These are phyloP conservation scores for Cynoglossus semilaevis DNA, from an alignment of 2,113 vertebrate genomes.

Conservation along the genomic window DNA sequence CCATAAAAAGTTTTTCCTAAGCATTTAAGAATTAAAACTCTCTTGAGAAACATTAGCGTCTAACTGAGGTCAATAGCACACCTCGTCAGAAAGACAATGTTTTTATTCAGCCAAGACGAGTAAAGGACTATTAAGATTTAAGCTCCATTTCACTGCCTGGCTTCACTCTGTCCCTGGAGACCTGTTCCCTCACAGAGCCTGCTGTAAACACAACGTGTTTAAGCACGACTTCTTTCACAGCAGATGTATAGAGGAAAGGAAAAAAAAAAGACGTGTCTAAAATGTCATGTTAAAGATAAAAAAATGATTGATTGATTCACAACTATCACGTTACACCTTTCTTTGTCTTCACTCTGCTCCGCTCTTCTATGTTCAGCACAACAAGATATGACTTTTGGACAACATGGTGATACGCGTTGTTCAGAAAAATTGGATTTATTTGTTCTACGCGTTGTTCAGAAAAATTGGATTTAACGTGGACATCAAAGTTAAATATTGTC, in stretches of 20 bases:
- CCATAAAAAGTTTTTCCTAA: background rate
- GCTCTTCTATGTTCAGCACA: too few relatives aligned
- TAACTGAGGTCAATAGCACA: slow-evolving; percentile 5
- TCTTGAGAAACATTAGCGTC: background rate
- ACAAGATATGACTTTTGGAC: too few relatives aligned
- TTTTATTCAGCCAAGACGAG: slow-evolving; percentile 35
- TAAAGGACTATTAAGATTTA: slow-evolving; percentile 28
- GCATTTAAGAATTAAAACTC: background rate
- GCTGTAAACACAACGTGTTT: slow-evolving; percentile 47
- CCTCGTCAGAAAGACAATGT: background rate
- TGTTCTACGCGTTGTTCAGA: too few relatives aligned
- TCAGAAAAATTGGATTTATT: too few relatives aligned
- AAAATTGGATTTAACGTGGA: too few relatives aligned
- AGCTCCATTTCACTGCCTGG: slow-evolving; percentile 3
- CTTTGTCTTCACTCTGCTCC: too few relatives aligned
- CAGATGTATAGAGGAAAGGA: background rate
- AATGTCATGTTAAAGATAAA: too few relatives aligned
- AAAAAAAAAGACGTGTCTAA: too few relatives aligned
- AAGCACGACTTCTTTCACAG: slow-evolving; percentile 10
- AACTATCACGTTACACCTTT: background rate
- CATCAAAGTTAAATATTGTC: too few relatives aligned
- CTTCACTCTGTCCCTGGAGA: slow-evolving; percentile 22
- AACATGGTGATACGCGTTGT: too few relatives aligned
- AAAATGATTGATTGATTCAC: too few relatives aligned
- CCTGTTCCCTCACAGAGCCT: slow-evolving; percentile 23